Evolutionary conservation across 1,140 invertebrate genomes (phyloP).

Genomic region (Linepithema humile): DNA sequence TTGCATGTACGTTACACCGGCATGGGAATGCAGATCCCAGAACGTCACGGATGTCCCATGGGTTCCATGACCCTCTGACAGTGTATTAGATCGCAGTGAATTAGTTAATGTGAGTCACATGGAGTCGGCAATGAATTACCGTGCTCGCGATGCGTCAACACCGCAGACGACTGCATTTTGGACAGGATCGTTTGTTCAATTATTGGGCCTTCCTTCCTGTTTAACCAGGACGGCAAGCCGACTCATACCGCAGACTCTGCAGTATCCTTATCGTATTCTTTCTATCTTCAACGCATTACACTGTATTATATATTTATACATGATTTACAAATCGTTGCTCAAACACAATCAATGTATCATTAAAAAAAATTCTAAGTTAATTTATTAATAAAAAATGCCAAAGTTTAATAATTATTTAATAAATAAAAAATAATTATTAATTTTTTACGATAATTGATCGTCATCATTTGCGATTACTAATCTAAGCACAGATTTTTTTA

Average conservation of each 20-base stretch:
- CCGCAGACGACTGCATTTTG: constrained; percentile 73
- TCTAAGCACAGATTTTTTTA: background rate
- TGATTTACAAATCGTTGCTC: background rate
- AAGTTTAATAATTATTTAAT: background rate
- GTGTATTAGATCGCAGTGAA: constrained; percentile 73
- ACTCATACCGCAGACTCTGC: background rate
- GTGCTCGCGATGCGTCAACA: constrained; percentile 64
- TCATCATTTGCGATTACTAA: background rate
- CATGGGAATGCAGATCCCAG: constrained; percentile 30
- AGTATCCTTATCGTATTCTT: background rate
- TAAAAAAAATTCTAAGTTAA: too few relatives aligned
- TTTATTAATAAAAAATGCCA: too few relatives aligned
- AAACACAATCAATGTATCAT: too few relatives aligned
- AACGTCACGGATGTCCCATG: constrained; percentile 70
- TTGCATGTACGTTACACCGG: background rate
- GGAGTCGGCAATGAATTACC: constrained; percentile 69
- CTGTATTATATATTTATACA: too few relatives aligned
- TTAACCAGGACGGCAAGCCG: constrained; percentile 33
- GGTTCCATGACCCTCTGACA: constrained; percentile 76
- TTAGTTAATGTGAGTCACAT: constrained; percentile 78
- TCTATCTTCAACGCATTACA: background rate
- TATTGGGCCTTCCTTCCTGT: constrained; percentile 71
- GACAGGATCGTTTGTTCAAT: constrained; percentile 74
- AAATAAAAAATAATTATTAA: background rate
- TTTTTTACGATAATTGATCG: background rate